Evolutionary conservation across 2,797 vertebrate genomes (phyloP).

Genomic region (Ptychadena robeensis): DNA sequence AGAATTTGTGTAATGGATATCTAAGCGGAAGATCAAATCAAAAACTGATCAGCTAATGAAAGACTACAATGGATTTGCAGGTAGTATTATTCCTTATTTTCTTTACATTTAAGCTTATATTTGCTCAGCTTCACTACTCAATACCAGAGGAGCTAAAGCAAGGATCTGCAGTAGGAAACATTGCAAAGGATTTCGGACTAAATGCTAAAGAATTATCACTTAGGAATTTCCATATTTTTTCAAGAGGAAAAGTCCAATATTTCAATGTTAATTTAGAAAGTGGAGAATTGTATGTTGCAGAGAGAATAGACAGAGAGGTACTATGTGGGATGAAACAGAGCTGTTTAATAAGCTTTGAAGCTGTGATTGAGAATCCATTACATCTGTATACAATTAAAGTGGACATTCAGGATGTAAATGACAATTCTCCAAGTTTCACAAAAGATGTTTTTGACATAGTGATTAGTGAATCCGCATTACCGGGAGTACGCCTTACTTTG

Average conservation of each 20-base stretch:
- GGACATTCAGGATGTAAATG: conserved; percentile 76
- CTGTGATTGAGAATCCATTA: conserved; percentile 77
- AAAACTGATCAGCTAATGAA: neutral
- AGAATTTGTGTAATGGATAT: neutral
- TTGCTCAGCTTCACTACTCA: conserved; percentile 71
- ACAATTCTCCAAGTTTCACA: conserved; percentile 74
- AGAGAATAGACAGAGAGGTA: conserved; percentile 76
- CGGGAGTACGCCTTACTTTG: conserved; percentile 70
- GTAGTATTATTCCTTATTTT: conserved; percentile 71
- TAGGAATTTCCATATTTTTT: conserved; percentile 73
- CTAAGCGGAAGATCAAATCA: neutral
- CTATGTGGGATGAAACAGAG: conserved; percentile 67
- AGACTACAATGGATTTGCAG: conserved; percentile 73
- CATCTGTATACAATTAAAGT: conserved; percentile 73
- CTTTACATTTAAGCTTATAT: conserved; percentile 64
- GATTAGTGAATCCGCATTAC: conserved; percentile 68
- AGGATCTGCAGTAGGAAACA: conserved; percentile 73
- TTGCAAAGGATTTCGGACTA: conserved; percentile 75
- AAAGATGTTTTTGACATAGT: conserved; percentile 68
- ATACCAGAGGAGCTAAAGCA: conserved; percentile 75
- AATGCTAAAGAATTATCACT: conserved; percentile 67
- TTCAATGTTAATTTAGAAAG: conserved; percentile 73
- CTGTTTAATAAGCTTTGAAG: conserved; percentile 73
- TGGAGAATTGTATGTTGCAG: conserved; percentile 72
- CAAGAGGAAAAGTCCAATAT: conserved; percentile 71